Evolutionary conservation across 1,140 invertebrate species (phyloP), one percentile per base, ranked within the genome.

Genomic region (Ostrea edulis): DNA sequence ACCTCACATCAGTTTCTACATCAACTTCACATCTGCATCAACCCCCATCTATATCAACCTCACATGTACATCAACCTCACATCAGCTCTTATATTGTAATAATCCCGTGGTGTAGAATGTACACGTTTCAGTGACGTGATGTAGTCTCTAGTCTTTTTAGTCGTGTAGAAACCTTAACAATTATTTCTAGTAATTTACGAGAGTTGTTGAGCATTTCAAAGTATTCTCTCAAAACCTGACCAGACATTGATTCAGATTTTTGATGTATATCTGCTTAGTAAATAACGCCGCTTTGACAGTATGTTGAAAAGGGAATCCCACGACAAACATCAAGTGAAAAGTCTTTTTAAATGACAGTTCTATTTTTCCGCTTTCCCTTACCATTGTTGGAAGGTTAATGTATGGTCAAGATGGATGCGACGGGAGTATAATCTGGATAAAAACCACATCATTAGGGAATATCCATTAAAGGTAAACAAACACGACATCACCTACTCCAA

Each of bases 401-500:
- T 35, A 77, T 77, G 68, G 68, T 77, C 68, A 77, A 35, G 68
- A 77, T 77, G 68, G 68, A 77, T 77, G 14, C 22, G 25, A 29
- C 25, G 9, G 29, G 35, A 77, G 29, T 29, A 11, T 77, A 77
- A 77, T 77, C 68, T 77, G 68, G 25, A 14, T 25, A 12, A 77
- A 77, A 35, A 77, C 68, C 68, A 77, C 68, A 77, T 77, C 68
- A 77, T 77, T 77, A 77, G 68, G 14, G 11, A 9, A 35, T 77
- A 77, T 29, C 58, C 68, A 77, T 77, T 35, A 77, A 77, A 77
- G 29, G 68, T 77, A 77, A 77, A 77, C 68, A 77, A 77, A 77
- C 68, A 77, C 25, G 14, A 25, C 11, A 29, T 29, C 14, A 5
- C 25, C 68, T 12, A 77, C 68, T 77, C 68, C 17, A 77, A 77